These are phyloP conservation scores for Nicator chloris DNA, from an alignment of 2,113 vertebrate species.

Conservation along the genomic window DNA sequence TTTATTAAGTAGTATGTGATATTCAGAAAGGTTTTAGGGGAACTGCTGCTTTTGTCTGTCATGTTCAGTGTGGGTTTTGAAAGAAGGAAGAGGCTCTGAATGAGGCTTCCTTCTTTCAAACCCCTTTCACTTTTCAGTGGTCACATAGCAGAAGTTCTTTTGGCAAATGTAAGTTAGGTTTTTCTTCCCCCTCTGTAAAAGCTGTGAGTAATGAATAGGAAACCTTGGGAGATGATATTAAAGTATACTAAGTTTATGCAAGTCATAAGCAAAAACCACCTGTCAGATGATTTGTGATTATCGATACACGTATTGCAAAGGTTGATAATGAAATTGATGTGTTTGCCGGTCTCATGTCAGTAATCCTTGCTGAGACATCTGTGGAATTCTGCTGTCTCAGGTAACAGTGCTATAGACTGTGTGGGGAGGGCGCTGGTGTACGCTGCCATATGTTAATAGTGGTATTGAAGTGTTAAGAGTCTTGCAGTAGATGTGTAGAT, in stretches of 20 bases:
- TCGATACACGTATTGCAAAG: neutral
- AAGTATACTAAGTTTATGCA: neutral
- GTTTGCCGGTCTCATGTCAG: neutral
- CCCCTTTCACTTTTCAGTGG: neutral
- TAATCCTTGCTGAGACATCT: neutral
- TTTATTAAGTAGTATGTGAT: neutral
- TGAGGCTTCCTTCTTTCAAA: neutral
- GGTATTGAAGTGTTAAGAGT: neutral
- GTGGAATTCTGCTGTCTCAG: neutral
- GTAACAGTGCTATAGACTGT: rapidly evolving
- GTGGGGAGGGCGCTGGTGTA: rapidly evolving
- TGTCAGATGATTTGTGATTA: neutral
- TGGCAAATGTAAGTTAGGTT: neutral
- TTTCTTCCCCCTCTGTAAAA: neutral
- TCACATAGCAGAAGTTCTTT: neutral
- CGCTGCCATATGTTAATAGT: rapidly evolving
- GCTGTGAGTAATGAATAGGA: neutral
- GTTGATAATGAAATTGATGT: neutral
- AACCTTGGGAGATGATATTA: neutral
- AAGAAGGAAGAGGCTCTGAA: neutral
- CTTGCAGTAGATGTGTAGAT: neutral
- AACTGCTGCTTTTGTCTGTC: neutral
- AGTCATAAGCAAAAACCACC: neutral
- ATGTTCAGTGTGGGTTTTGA: neutral
- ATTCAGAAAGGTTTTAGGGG: neutral